Base-by-base conservation (phyloP, 2,888 invertebrate species). In the Meteorus cinctellus region DNA sequence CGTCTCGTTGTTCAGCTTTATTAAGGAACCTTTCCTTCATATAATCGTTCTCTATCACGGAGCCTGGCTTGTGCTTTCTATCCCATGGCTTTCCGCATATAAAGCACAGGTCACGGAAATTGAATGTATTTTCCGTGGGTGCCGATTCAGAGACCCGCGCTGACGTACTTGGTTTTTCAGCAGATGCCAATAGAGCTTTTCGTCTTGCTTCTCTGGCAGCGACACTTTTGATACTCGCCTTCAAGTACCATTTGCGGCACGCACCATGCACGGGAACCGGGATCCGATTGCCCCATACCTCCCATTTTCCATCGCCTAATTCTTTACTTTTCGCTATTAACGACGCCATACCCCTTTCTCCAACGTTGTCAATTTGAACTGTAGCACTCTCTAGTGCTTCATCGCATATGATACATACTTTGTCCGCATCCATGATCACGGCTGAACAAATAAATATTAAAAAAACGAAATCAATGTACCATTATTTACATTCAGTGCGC, bases 381-480 rank as follows among this genome's bases (percentile, higher is more conserved):
- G 66, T 73, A 31, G 2, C 70, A 74, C 24, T 16, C 16, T 24
- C 19, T 51, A 75, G 65, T 63, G 70, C n/a, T 70, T 75, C 10
- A 31, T 70, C 65, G 45, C 75, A 75, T 55, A 75, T 75, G 8
- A 19, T 75, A 16, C 75, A 75, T 70, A 55, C 41, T 8, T 29
- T 55, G 14, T 2, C 16, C 19, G 70, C 1, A 75, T 75, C 70
- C 66, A 63, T 67, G 24, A 51, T 48, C 24, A 51, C 14, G 27
- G 36, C 75, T 75, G 65, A 68, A 74, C 68, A 19, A 74, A 74
- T n/a, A n/a, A n/a, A n/a, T n/a, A n/a, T n/a, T 31, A 65, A 3
- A 34, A 34, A 34, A 34, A 34, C 5, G 5, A 34, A 34, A 34
- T 34, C 5, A 34, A 34, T 34, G 34, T 34, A 34, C 34, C 5